phyloP scores from a whole-genome alignment of 2,888 invertebrate genomes.

The Leucophenga maculata region DNA sequence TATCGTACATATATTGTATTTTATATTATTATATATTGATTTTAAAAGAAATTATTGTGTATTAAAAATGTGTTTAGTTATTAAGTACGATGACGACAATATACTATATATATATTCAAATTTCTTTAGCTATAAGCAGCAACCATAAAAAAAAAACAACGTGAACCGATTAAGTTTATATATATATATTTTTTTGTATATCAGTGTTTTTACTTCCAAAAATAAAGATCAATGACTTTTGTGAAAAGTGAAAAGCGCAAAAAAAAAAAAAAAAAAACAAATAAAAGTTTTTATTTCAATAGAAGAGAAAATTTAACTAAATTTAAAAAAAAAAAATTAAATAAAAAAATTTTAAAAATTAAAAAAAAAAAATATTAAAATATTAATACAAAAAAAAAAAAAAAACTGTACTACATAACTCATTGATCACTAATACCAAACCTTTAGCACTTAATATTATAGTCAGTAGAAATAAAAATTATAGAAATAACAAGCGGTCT shows the following conservation, averaged over 20 bases:
- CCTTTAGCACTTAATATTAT: not conserved
- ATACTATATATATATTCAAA: conserved; percentile 4
- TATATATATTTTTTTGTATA: too few relatives aligned
- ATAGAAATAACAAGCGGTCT: too few relatives aligned
- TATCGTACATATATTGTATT: conserved; percentile 27
- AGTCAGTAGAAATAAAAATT: too few relatives aligned
- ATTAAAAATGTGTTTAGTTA: conserved; percentile 9
- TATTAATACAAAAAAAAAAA: not conserved
- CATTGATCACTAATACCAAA: conserved; percentile 52
- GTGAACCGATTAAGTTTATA: conserved; percentile 40
- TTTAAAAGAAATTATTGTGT: conserved; percentile 9
- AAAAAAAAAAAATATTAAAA: conserved; percentile 8
- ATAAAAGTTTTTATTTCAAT: conserved; percentile 43
- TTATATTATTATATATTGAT: not conserved
- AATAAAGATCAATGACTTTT: conserved; percentile 70
- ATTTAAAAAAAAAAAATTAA: conserved; percentile 26
- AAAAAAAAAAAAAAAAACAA: conserved; percentile 28
- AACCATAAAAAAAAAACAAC: conserved; percentile 3
- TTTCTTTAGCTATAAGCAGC: not conserved
- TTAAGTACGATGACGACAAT: not conserved
- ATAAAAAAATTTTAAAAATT: conserved; percentile 28
- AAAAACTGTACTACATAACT: conserved; percentile 53
- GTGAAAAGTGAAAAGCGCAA: conserved; percentile 59
- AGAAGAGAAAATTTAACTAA: too few relatives aligned
- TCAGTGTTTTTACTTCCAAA: conserved; percentile 57